Percentiles rank a stretch among this genome's conserved stretches.
Conservation (phyloP, 2,113 vertebrate genomes). For the Paracanthobrama guichenoti region DNA sequence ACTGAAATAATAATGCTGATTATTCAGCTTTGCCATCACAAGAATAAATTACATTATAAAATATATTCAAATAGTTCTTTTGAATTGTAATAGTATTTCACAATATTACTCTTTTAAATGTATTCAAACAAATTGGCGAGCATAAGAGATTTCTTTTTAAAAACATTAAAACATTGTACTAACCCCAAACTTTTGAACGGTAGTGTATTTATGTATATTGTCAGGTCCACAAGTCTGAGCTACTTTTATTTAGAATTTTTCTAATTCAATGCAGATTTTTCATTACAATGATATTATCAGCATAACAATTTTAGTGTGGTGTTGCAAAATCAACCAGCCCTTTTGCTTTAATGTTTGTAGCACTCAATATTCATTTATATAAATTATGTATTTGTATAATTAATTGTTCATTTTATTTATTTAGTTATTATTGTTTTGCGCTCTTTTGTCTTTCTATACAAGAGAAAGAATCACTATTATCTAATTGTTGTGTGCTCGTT, state of each 20-base stretch:
- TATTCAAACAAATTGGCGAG: background rate
- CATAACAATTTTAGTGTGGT: too few relatives aligned
- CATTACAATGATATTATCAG: too few relatives aligned
- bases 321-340: too few relatives aligned
- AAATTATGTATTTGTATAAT: background rate
- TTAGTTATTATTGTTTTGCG: background rate
- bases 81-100: background rate
- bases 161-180: too few relatives aligned
- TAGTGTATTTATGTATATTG: too few relatives aligned
- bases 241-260: too few relatives aligned
- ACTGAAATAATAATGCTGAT: background rate
- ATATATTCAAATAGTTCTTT: background rate
- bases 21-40: too few relatives aligned
- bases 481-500: background rate
- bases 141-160: too few relatives aligned
- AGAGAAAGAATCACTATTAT: background rate
- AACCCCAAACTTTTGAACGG: too few relatives aligned
- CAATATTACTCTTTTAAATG: background rate
- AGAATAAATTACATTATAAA: too few relatives aligned
- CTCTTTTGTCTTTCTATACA: background rate
- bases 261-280: too few relatives aligned
- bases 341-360: background rate
- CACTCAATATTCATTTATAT: background rate
- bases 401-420: background rate
- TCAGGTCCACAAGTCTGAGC: too few relatives aligned